Evolutionary conservation across 2,113 vertebrate genomes (phyloP), one percentile per base, ranked within the genome.

Genomic region (Tenebrosternarchus preto): DNA sequence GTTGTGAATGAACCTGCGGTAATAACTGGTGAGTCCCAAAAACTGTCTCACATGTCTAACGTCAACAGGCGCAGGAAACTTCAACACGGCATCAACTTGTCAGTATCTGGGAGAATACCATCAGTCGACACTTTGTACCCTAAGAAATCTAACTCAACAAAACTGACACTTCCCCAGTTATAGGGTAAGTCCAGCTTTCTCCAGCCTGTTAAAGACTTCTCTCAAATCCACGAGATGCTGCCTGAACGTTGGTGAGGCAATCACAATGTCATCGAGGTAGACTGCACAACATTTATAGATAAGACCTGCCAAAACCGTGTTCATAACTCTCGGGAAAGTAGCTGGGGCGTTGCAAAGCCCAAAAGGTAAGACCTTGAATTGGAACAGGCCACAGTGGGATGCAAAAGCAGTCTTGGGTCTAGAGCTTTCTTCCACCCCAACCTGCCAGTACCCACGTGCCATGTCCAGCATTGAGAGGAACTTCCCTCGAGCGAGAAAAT

Each of bases 321-420:
- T n/a, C n/a, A n/a, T n/a, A n/a, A n/a, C n/a, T n/a, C n/a, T n/a
- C n/a, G n/a, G n/a, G n/a, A n/a, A n/a, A n/a, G n/a, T n/a, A n/a
- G n/a, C n/a, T n/a, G n/a, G n/a, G n/a, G n/a, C n/a, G n/a, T n/a
- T n/a, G n/a, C n/a, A n/a, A n/a, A n/a, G n/a, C n/a, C n/a, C n/a
- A n/a, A n/a, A n/a, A n/a, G n/a, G n/a, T n/a, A n/a, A n/a, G n/a
- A n/a, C n/a, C n/a, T n/a, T n/a, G n/a, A n/a, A n/a, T n/a, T n/a
- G n/a, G n/a, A n/a, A n/a, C n/a, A n/a, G n/a, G n/a, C n/a, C n/a
- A n/a, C n/a, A n/a, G n/a, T n/a, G n/a, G n/a, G n/a, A n/a, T n/a
- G n/a, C n/a, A n/a, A n/a, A 75, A 6, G 80, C 71, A 1, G 72
- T 79, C 2, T 85, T 85, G 5, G 72, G 39, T 15, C 17, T 29